These are phyloP conservation scores for Melikaiella ostensackeni DNA, from an alignment of 2,888 invertebrate species.

Conservation along the genomic window DNA sequence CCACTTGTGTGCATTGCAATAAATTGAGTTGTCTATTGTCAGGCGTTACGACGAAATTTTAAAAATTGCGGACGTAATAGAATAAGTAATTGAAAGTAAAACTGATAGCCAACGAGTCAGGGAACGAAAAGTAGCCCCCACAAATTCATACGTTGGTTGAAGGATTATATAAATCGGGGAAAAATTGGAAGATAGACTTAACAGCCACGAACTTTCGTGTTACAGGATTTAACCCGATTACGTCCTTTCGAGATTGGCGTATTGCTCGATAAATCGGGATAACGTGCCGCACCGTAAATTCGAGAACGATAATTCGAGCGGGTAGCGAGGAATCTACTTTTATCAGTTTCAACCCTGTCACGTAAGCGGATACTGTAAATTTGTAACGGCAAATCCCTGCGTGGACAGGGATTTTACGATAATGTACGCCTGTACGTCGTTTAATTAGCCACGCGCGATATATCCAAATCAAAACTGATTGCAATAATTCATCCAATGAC, in stretches of 20 bases:
- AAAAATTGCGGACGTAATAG: too few relatives aligned
- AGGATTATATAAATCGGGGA: not conserved
- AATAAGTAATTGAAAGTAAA: not conserved
- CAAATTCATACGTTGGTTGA: not conserved
- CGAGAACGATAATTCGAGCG: conserved; percentile 62
- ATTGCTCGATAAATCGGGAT: conserved; percentile 61
- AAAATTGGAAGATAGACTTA: conserved; percentile 27
- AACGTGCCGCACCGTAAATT: conserved; percentile 64
- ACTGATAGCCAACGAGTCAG: not conserved
- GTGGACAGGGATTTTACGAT: conserved; percentile 54
- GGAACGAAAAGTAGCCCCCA: not conserved
- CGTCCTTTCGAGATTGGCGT: conserved; percentile 53
- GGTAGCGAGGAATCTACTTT: conserved; percentile 59
- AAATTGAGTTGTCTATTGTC: too few relatives aligned
- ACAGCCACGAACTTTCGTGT: conserved; percentile 47
- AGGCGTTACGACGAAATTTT: too few relatives aligned
- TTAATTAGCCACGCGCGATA: conserved; percentile 50
- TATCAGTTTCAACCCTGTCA: conserved; percentile 62
- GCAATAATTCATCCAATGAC: not conserved
- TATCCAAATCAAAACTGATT: conserved; percentile 27
- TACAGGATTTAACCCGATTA: conserved; percentile 52
- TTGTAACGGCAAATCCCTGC: conserved; percentile 62
- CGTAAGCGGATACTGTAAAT: conserved; percentile 65
- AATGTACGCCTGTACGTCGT: conserved; percentile 45
- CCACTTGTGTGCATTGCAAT: too few relatives aligned